Base-by-base conservation (phyloP, 2,888 invertebrate species). In the Philereme transversata region DNA sequence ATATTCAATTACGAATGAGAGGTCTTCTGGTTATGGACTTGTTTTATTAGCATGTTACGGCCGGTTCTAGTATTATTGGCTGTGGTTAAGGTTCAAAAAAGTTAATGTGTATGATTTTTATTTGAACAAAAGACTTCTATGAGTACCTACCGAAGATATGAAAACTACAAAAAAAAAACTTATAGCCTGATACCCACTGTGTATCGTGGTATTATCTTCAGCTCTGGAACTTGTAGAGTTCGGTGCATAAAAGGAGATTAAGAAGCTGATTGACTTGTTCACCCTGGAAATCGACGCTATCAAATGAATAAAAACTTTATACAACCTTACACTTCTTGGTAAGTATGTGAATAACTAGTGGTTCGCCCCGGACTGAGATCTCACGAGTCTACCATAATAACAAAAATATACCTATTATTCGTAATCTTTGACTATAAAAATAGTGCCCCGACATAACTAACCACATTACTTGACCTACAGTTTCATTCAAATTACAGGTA, bases 81-180 rank as follows among this genome's bases (percentile, higher is more conserved):
- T 49, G 36, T 56, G 56, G 49, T 6, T 22, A 7, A 46, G 7
- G 40, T 54, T 41, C 48, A 47, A 55, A 57, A 65, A 65, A 57
- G 46, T 55, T 57, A 62, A 62, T 65, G 44, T 62, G 60, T 62
- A 47, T 60, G 51, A 55, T 65, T 65, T 62, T 65, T 60, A 51
- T 51, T 34, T 34, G 10, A 41, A 54, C 46, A 49, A 36, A 38
- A 38, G 38, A 7, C 7, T 11, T 40, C 40, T 40, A 40, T 40
- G 7, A 40, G 6, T 40, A 40, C 8, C 8, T 6, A 6, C 7
- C 7, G 7, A 22, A 22, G 22, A 22, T 22, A 22, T 22, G 22
- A 22, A 22, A 22, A 22, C 5, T 43, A 43, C 43, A 43, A n/a
- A 43, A 2, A 38, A 4, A n/a, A 43, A 43, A 43, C 43, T 43